These are phyloP conservation scores for Flexamia atlantica DNA, from an alignment of 2,888 invertebrate genomes.

Conservation along the genomic window DNA sequence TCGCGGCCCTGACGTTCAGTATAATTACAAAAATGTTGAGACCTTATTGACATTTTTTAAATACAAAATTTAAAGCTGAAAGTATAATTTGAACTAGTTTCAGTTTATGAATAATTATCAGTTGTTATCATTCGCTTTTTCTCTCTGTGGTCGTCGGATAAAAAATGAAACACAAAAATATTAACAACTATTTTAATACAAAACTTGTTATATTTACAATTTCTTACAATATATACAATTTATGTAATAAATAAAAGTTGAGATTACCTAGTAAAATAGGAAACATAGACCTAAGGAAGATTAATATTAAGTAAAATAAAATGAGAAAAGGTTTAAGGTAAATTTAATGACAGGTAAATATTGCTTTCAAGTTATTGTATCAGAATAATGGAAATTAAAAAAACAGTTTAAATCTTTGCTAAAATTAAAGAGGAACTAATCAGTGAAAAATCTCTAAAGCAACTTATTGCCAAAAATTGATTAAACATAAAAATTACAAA, in stretches of 20 bases:
- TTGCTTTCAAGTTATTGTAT: not conserved
- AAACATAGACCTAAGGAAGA: conserved; percentile 1
- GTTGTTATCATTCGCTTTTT: too few relatives aligned
- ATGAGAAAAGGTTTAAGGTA: not conserved
- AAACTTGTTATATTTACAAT: conserved; percentile 2
- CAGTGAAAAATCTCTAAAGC: not conserved
- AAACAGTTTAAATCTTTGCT: too few relatives aligned
- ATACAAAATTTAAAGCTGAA: too few relatives aligned
- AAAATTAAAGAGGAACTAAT: not conserved
- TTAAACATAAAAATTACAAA: too few relatives aligned
- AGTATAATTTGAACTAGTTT: too few relatives aligned
- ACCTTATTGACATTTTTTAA: too few relatives aligned
- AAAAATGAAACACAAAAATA: not conserved
- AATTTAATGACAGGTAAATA: conserved; percentile 6
- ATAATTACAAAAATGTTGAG: too few relatives aligned
- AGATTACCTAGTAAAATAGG: not conserved
- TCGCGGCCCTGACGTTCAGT: too few relatives aligned
- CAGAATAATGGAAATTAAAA: not conserved
- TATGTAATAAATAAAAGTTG: not conserved
- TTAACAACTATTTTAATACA: conserved; percentile 15
- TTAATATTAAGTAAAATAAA: not conserved
- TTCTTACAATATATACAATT: conserved; percentile 9
- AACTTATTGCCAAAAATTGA: not conserved
- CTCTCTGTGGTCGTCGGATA: too few relatives aligned
- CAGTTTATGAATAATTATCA: too few relatives aligned